Conservation (phyloP, 2,797 vertebrate genomes). For the Bufotes viridis region DNA sequence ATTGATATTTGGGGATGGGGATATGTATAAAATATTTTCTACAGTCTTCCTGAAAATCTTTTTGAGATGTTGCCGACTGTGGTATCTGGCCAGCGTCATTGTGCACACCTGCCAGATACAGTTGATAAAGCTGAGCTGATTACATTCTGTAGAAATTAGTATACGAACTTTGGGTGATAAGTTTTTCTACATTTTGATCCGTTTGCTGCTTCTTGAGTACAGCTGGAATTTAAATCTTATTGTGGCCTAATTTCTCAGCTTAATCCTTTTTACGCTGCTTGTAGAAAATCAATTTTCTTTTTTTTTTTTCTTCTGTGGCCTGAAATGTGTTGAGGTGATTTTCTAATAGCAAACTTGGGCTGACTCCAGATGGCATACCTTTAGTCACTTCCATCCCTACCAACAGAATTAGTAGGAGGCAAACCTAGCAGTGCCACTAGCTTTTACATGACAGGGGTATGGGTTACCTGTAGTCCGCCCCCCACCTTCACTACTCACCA, state of each 20-base stretch:
- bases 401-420: background rate
- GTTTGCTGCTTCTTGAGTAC: slow-evolving; percentile 35
- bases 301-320: slow-evolving; percentile 50
- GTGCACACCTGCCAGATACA: background rate
- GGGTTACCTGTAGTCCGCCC: no score
- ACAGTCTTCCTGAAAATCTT: background rate
- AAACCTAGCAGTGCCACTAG: background rate
- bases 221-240: slow-evolving; percentile 69
- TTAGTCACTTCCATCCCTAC: background rate
- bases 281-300: slow-evolving; percentile 74
- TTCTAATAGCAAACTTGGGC: slow-evolving; percentile 59
- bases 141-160: background rate
- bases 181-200: slow-evolving; percentile 27
- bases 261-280: slow-evolving; percentile 68
- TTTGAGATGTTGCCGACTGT: background rate
- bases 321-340: slow-evolving; percentile 70
- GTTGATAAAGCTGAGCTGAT: background rate
- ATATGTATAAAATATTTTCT: no score
- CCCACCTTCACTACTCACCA: no score
- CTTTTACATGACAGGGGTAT: background rate
- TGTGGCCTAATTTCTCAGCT: slow-evolving; percentile 68
- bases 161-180: background rate
- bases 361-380: slow-evolving; percentile 43
- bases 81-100: background rate
- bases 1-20: no score